Evolutionary conservation across 2,797 vertebrate genomes (phyloP), one percentile per base, ranked within the genome.

Genomic region (Oceanodroma leucorhoa): DNA sequence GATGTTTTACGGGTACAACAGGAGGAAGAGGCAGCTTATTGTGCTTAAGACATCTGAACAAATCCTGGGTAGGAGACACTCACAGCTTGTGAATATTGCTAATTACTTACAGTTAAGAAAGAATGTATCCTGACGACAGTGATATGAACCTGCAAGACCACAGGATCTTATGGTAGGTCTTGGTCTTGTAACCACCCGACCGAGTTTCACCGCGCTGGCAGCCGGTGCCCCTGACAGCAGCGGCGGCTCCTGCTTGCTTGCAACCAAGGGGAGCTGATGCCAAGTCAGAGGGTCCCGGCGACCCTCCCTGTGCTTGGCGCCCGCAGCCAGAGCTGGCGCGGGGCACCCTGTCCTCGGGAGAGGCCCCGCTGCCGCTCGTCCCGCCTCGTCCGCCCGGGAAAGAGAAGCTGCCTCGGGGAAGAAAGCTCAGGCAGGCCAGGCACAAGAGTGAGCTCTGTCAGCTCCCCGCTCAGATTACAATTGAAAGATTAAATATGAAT

Each of bases 41-140:
- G 97, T 97, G 97, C 97, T 98, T 98, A 96, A 96, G 95, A 97
- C 96, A 94, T 97, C 88, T 67, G 94, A 97, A 97, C 54, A 97
- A 91, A 96, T 84, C 93, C 94, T 84, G 95, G 93, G 93, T 85
- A 82, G 82, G 95, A 97, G 96, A 97, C 92, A 72, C 94, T 97
- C 95, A 94, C 93, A 95, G 93, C 90, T 94, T 93, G 87, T 89
- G 94, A 95, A 87, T 95, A 97, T 94, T 96, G 95, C 95, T 97
- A 95, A 91, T 93, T 95, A 90, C 83, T 94, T 96, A 96, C 75
- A 94, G 92, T 93, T 97, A 93, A 70, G 82, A 93, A 89, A 87
- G 79, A 62, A 84, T 13, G 54, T 36, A 55, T 70, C 76, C 88
- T 78, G 81, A 86, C 1, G 9, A 41, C 60, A 48, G 60, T 26